These are phyloP conservation scores for Nesometra sesokonis DNA, from an alignment of 35 echinoderm and acorn worm genomes.

Conservation along the genomic window DNA sequence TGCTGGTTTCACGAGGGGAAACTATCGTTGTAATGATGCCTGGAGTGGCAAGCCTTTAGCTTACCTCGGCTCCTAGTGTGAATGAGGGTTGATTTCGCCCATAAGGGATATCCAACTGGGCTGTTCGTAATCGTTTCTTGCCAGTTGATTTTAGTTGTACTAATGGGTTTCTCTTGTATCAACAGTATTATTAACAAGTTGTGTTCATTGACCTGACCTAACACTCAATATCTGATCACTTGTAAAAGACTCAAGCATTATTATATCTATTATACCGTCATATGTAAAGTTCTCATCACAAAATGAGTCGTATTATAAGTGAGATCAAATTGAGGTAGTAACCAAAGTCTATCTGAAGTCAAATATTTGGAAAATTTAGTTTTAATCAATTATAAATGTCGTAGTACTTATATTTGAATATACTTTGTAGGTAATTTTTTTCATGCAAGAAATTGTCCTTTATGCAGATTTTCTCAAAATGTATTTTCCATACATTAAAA, in stretches of 20 bases:
- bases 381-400: too few relatives aligned
- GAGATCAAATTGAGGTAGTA: too few relatives aligned
- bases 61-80: neutral
- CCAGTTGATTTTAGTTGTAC: neutral
- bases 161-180: neutral
- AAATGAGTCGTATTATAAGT: too few relatives aligned
- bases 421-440: too few relatives aligned
- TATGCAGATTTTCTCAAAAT: too few relatives aligned
- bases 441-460: too few relatives aligned
- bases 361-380: too few relatives aligned
- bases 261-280: too few relatives aligned
- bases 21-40: neutral
- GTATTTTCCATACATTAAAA: too few relatives aligned
- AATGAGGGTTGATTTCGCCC: neutral
- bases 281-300: too few relatives aligned
- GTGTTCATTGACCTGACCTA: neutral
- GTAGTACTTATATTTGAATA: too few relatives aligned
- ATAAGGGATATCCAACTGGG: neutral
- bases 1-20: neutral
- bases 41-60: neutral
- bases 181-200: neutral
- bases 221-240: neutral
- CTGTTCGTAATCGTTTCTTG: neutral
- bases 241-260: neutral
- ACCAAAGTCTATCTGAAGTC: too few relatives aligned